Percentiles rank a stretch among this genome's conserved stretches.
phyloP scores from a whole-genome alignment of 2,888 invertebrate species.

The Mythimna impura region DNA sequence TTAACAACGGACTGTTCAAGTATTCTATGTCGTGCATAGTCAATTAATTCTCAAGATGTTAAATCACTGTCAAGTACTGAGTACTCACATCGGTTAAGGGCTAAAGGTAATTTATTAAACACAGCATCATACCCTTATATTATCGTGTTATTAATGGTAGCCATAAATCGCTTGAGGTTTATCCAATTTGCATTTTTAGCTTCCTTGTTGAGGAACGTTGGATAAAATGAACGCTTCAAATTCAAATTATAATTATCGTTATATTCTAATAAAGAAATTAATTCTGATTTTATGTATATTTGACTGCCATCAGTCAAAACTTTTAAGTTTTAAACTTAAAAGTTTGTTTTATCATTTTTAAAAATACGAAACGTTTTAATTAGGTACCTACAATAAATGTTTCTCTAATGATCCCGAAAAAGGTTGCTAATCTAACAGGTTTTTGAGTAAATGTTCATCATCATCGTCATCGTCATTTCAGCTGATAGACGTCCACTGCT shows the following conservation, averaged over 20 bases:
- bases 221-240: conserved; percentile 1
- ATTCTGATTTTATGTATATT: neutral
- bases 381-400: too few species aligned
- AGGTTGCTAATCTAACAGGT: too few species aligned
- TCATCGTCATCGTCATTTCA: too few species aligned
- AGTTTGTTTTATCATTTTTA: too few species aligned
- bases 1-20: conserved; percentile 1
- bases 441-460: too few species aligned
- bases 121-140: conserved; percentile 6
- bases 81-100: conserved; percentile 3
- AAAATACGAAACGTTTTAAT: too few species aligned
- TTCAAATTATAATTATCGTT: neutral
- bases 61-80: conserved; percentile 1
- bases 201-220: conserved; percentile 11
- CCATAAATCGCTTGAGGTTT: conserved; percentile 32
- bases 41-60: conserved; percentile 27
- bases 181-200: conserved; percentile 41
- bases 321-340: too few species aligned
- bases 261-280: neutral
- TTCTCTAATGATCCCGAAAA: too few species aligned
- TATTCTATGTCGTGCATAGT: neutral
- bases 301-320: too few species aligned
- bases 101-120: conserved; percentile 39
- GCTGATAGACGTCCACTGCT: too few species aligned
- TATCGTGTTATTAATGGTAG: conserved; percentile 33